A percentile compares a stretch with the other conserved stretches of the same genome.
These are phyloP conservation scores for Trissoscelio sp. DNA, from an alignment of 2,888 invertebrate genomes.

Conservation along the genomic window DNA sequence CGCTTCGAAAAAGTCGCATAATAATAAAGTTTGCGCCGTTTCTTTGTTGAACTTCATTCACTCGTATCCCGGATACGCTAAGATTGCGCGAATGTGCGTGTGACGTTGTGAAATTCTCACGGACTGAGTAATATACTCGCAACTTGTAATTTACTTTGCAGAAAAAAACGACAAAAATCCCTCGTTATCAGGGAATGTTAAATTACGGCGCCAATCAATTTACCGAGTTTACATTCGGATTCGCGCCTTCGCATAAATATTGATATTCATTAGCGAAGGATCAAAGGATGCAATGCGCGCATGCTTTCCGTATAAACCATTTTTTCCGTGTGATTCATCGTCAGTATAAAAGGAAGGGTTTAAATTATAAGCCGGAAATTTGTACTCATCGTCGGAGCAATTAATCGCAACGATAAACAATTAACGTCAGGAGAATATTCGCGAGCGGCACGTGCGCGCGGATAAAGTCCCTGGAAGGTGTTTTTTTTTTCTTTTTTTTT, in stretches of 20 bases:
- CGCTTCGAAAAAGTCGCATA: neutral
- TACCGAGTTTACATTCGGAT: conserved; percentile 7
- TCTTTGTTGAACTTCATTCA: conserved; percentile 13
- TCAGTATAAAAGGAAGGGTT: neutral
- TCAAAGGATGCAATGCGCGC: conserved; percentile 6
- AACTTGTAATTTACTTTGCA: conserved; percentile 11
- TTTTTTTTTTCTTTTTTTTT: conserved; percentile 15
- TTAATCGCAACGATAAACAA: conserved; percentile 29
- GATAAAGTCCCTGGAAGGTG: conserved; percentile 32
- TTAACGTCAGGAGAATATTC: conserved; percentile 15
- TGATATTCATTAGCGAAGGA: conserved; percentile 3
- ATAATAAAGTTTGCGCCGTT: conserved; percentile 1
- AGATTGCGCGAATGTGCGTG: conserved; percentile 1
- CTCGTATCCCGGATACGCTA: conserved; percentile 20
- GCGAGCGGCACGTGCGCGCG: conserved; percentile 22
- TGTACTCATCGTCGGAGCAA: neutral
- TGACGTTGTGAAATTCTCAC: conserved; percentile 23
- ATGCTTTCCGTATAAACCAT: neutral
- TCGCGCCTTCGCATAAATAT: conserved; percentile 16
- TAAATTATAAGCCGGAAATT: conserved; percentile 32
- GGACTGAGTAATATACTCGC: conserved; percentile 18
- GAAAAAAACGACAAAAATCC: neutral
- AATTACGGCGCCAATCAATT: conserved; percentile 11
- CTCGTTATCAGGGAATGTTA: neutral
- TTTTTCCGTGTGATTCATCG: conserved; percentile 1